These are phyloP conservation scores for Formica selysi DNA, from an alignment of 1,140 invertebrate species.

Conservation along the genomic window DNA sequence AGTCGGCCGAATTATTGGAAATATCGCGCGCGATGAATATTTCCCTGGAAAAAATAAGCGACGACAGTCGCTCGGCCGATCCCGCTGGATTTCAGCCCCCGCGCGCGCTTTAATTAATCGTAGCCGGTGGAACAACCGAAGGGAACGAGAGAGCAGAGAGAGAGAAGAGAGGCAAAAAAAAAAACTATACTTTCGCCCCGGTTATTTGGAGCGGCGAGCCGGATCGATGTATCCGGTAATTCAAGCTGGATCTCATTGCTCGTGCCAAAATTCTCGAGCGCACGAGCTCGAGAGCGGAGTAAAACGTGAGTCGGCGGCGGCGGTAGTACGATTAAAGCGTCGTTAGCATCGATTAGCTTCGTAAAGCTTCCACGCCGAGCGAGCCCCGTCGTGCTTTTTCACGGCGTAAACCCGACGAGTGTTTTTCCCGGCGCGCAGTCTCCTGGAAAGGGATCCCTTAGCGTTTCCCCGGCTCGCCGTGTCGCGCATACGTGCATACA, in stretches of 20 bases:
- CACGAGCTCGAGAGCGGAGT: conserved; percentile 30
- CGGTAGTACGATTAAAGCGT: conserved; percentile 71
- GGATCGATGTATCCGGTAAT: conserved; percentile 71
- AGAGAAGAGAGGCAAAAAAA: not conserved
- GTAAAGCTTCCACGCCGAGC: conserved; percentile 50
- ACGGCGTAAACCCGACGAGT: conserved; percentile 41
- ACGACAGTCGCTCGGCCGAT: conserved; percentile 39
- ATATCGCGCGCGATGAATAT: conserved; percentile 59
- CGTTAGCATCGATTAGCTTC: conserved; percentile 77
- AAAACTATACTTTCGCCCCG: conserved; percentile 56
- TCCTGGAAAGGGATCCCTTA: conserved; percentile 59
- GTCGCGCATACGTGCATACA: conserved; percentile 60
- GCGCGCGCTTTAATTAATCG: conserved; percentile 72
- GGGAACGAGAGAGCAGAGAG: conserved; percentile 11
- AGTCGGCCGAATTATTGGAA: conserved; percentile 50
- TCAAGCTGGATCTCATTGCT: conserved; percentile 64
- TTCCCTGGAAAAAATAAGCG: conserved; percentile 38
- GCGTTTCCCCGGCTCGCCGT: conserved; percentile 26
- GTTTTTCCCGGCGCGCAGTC: conserved; percentile 47
- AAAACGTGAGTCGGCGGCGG: conserved; percentile 57
- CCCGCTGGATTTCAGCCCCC: conserved; percentile 52
- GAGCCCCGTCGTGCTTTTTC: conserved; percentile 52
- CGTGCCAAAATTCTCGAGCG: conserved; percentile 73
- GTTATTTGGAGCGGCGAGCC: conserved; percentile 69
- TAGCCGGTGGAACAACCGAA: conserved; percentile 64